phyloP scores from a whole-genome alignment of 2,113 vertebrate genomes.

The Abramis brama region DNA sequence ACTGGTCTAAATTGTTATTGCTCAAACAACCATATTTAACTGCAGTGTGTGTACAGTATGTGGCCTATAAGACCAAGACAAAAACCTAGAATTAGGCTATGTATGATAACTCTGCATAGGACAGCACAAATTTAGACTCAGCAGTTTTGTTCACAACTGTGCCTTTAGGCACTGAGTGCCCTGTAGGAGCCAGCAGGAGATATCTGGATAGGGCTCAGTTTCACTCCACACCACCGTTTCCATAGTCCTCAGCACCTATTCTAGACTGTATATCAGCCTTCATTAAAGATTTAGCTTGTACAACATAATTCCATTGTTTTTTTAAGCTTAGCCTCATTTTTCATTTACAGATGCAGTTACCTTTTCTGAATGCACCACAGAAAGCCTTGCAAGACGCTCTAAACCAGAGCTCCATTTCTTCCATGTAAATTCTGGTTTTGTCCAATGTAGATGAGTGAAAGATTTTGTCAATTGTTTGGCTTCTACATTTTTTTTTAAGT shows the following conservation, averaged over 20 bases:
- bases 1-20: not conserved
- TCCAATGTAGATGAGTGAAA: not conserved
- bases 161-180: not conserved
- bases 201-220: not conserved
- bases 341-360: not conserved
- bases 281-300: constrained; percentile 14
- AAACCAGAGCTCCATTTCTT: not conserved
- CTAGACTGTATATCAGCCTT: not conserved
- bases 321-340: not conserved
- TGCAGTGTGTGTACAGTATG: not conserved
- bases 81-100: not conserved
- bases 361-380: not conserved
- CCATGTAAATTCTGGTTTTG: not conserved
- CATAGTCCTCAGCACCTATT: not conserved
- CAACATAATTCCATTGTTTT: not conserved
- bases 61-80: not conserved
- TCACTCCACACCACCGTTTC: not conserved
- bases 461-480: not conserved
- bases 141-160: not conserved
- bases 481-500: not conserved
- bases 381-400: not conserved
- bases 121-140: constrained; percentile 6
- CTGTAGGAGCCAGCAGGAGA: not conserved
- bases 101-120: not conserved
- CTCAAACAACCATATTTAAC: not conserved